phyloP scores from a whole-genome alignment of 2,888 invertebrate species.

The Schizaphis graminum region DNA sequence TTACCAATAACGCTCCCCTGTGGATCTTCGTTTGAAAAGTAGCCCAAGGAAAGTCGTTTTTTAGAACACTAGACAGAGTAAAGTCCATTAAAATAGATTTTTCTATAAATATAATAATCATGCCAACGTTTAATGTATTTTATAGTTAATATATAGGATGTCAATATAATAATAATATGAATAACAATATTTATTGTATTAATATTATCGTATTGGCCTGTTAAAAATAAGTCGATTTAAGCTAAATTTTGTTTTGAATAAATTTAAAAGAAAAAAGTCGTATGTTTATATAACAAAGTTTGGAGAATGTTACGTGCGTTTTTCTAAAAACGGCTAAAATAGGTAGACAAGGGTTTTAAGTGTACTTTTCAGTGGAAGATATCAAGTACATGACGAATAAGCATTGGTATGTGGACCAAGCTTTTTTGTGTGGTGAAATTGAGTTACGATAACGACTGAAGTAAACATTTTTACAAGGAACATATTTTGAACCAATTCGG shows the following conservation, averaged over 20 bases:
- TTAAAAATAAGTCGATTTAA: neutral
- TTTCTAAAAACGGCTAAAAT: neutral
- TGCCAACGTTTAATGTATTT: neutral
- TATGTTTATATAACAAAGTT: neutral
- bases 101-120: neutral
- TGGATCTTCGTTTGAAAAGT: neutral
- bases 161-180: neutral
- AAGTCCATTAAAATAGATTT: neutral
- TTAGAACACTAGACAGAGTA: neutral
- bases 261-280: neutral
- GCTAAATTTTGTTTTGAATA: neutral
- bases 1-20: neutral
- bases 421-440: slow-evolving; percentile 3
- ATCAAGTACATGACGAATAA: neutral
- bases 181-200: neutral
- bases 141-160: neutral
- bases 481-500: neutral
- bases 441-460: slow-evolving; percentile 20
- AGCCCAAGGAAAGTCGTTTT: neutral
- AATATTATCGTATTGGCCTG: too few species aligned
- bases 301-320: neutral
- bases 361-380: slow-evolving; percentile 13
- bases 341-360: neutral
- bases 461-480: slow-evolving; percentile 32
- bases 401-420: neutral